These are phyloP conservation scores for Agrypnia vestita DNA, from an alignment of 1,140 invertebrate genomes.

Conservation along the genomic window DNA sequence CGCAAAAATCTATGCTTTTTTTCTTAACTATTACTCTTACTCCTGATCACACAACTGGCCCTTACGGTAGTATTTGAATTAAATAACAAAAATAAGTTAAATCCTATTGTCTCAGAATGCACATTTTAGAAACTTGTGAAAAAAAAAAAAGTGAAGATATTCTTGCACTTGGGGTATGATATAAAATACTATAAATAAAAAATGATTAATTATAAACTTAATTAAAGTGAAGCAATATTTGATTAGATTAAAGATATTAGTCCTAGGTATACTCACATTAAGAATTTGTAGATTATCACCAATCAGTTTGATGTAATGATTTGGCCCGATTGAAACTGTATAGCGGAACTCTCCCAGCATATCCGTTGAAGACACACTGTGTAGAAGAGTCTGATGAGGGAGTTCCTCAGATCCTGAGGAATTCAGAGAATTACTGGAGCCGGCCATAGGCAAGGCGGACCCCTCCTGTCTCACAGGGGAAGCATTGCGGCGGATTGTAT, in stretches of 20 bases:
- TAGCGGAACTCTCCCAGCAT: slow-evolving; percentile 90
- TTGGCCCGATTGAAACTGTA: slow-evolving; percentile 83
- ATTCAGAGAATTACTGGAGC: slow-evolving; percentile 80
- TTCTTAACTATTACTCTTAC: no score
- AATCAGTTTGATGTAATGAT: slow-evolving; percentile 87
- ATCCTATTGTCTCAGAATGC: no score
- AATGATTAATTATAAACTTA: neutral
- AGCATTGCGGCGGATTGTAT: slow-evolving; percentile 92
- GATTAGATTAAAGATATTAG: neutral
- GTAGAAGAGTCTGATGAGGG: slow-evolving; percentile 77
- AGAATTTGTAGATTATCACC: slow-evolving; percentile 88
- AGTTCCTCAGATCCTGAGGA: slow-evolving; percentile 84
- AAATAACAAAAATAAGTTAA: no score
- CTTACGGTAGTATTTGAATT: no score
- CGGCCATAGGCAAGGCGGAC: slow-evolving; percentile 64
- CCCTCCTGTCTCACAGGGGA: slow-evolving; percentile 84
- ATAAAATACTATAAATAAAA: neutral
- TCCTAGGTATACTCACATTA: slow-evolving; percentile 75
- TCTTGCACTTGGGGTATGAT: no score
- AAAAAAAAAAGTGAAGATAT: no score
- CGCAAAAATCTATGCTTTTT: no score
- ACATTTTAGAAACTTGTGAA: no score
- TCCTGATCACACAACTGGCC: no score
- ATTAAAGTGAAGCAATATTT: neutral
- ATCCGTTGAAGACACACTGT: slow-evolving; percentile 88